Base-by-base conservation (phyloP, 1,140 invertebrate genomes). In the Lethrus apterus region DNA sequence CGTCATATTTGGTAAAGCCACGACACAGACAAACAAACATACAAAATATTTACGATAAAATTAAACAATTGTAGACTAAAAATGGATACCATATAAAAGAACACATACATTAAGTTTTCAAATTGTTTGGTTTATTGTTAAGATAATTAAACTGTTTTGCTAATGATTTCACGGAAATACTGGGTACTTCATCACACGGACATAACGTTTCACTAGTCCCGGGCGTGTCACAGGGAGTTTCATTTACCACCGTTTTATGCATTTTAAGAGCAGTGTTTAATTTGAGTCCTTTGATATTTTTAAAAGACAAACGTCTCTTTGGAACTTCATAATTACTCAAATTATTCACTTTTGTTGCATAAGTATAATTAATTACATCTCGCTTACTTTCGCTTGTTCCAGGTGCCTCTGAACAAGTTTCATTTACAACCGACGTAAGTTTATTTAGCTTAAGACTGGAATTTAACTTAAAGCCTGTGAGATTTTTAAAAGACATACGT, bases 251-350 rank as follows among this genome's bases (percentile, higher is more conserved):
- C 26, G 26, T 55, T 10, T 33, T 47, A 18, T 35, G 45, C 11
- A 43, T 24, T 14, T 32, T 45, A 20, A 56, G 31, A 47, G 42
- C 54, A 18, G 65, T 69, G 17, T 66, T 65, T 24, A 73, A 53
- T 44, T 66, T 70, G 5, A 73, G 62, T 14, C 63, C 67, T 48
- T 69, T 70, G 17, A 70, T 60, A 50, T 72, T 73, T 45, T 64
- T 72, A 15, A 60, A 55, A 35, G 57, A 63, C 44, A 66, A 44
- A 44, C 54, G 11, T 14, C 44, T 38, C 21, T 48, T 48, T 1
- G 32, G 46, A 2, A 29, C 3, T 18, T 41, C 23, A 20, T 15
- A 23, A 21, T 30, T 38, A 30, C 4, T 46, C 4, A 19, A 15
- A 31, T n/a, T n/a, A n/a, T n/a, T n/a, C n/a, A n/a, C n/a, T n/a